Percentiles rank a stretch among this genome's conserved stretches.
These are phyloP conservation scores for Limosa lapponica DNA, from an alignment of 2,797 vertebrate genomes.

Conservation along the genomic window DNA sequence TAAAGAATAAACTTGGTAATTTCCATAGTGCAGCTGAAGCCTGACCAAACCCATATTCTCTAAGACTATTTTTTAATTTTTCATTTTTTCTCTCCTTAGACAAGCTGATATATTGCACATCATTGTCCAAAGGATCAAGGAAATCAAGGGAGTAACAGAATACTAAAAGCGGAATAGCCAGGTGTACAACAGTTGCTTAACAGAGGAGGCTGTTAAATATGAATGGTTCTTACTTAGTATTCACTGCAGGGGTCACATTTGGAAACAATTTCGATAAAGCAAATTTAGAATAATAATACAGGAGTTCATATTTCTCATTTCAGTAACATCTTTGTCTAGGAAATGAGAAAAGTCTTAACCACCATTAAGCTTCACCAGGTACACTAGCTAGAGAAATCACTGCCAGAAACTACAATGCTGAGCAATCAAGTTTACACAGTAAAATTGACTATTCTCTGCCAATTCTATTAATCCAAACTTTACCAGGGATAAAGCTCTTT, in stretches of 20 bases:
- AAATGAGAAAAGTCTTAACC: neutral
- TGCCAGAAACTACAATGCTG: neutral
- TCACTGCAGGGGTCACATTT: slow-evolving; percentile 3
- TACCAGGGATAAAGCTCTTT: neutral
- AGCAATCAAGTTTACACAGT: neutral
- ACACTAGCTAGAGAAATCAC: neutral
- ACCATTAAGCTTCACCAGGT: neutral
- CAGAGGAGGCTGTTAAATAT: neutral
- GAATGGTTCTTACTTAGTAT: neutral
- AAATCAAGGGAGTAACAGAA: neutral
- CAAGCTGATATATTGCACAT: neutral
- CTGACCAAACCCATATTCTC: neutral
- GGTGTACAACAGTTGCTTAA: neutral
- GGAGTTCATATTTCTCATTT: neutral
- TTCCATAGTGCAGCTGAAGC: neutral
- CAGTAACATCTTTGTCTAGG: neutral
- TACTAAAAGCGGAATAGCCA: neutral
- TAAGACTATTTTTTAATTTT: neutral
- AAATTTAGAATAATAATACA: neutral
- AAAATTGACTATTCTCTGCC: neutral
- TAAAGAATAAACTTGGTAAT: neutral
- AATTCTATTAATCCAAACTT: neutral
- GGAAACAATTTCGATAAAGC: neutral
- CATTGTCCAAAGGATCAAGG: neutral
- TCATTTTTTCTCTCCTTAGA: neutral